These are phyloP conservation scores for Silurus aristotelis DNA, from an alignment of 2,797 vertebrate genomes.

Conservation along the genomic window DNA sequence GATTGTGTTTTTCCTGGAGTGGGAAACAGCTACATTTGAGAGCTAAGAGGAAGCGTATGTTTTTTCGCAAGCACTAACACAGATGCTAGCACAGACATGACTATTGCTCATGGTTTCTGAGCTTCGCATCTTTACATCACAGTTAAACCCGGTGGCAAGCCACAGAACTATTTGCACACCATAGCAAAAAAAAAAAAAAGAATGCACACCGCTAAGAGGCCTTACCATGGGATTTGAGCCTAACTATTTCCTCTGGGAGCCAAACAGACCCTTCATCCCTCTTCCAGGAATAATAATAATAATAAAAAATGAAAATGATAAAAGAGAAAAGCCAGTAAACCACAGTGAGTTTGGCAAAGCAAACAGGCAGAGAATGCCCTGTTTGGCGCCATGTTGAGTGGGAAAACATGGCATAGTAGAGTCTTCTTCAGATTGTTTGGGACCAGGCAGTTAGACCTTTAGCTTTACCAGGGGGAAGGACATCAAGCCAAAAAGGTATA, in stretches of 20 bases:
- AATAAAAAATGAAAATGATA: slow-evolving; percentile 48
- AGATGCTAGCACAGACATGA: slow-evolving; percentile 55
- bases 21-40: slow-evolving; percentile 50
- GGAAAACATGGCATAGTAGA: slow-evolving; percentile 42
- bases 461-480: neutral
- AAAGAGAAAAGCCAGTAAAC: slow-evolving; percentile 46
- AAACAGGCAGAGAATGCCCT: slow-evolving; percentile 46
- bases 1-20: slow-evolving; percentile 59
- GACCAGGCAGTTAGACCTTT: slow-evolving; percentile 28
- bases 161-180: slow-evolving; percentile 58
- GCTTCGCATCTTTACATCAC: slow-evolving; percentile 62
- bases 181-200: slow-evolving; percentile 45
- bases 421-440: slow-evolving; percentile 26
- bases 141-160: slow-evolving; percentile 62
- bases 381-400: slow-evolving; percentile 45
- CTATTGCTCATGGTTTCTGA: slow-evolving; percentile 58
- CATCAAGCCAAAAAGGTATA: slow-evolving; percentile 26
- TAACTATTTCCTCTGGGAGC: slow-evolving; percentile 44
- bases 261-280: slow-evolving; percentile 36
- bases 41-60: slow-evolving; percentile 54
- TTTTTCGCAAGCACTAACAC: slow-evolving; percentile 58
- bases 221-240: slow-evolving; percentile 49
- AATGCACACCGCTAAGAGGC: slow-evolving; percentile 42
- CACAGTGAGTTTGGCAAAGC: slow-evolving; percentile 44
- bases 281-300: slow-evolving; percentile 58